Evolutionary conservation across 2,888 invertebrate species (phyloP), one percentile per base, ranked within the genome.

Genomic region (Trisateles emortualis): DNA sequence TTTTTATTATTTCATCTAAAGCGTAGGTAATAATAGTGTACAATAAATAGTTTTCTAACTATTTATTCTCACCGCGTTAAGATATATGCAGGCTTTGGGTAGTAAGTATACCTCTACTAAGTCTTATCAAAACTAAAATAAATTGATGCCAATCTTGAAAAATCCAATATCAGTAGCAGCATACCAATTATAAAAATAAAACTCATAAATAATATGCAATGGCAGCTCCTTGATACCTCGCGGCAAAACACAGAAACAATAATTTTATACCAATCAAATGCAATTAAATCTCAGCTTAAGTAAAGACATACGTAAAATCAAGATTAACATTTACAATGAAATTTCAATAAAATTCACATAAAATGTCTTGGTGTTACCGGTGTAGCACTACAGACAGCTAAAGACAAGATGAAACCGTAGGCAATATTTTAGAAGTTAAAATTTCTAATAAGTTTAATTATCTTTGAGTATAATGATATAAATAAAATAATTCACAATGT

Each of bases 211-310:
- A 47, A 55, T 40, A 55, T 13, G 8, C 19, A 22, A 42, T 52
- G 61, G 32, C 33, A 43, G 42, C 22, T 39, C 8, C 33, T 46
- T 9, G 22, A 39, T 46, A 40, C 32, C 53, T 50, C 14, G 9
- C 41, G 57, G 67, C 52, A 40, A 55, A 60, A 47, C 33, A 9
- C 36, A 38, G 33, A 47, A 54, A 71, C 56, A 62, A 67, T 67
- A 52, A 61, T 36, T 52, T 54, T 52, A 47, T 40, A 41, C 56
- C 52, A 47, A 71, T 67, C 48, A 62, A 41, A 51, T 53, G 30
- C 49, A 55, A 58, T 67, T 67, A 69, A 68, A 64, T 48, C 52
- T 51, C 30, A 3, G 24, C 16, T 47, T 44, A 19, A 39, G n/a
- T 39, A 24, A 43, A 16, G 30, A 17, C 38, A 39, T 11, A 16